Percentiles rank a stretch among this genome's conserved stretches.
Conservation (phyloP, 2,797 vertebrate species). For the Melanotaenia boesemani region DNA sequence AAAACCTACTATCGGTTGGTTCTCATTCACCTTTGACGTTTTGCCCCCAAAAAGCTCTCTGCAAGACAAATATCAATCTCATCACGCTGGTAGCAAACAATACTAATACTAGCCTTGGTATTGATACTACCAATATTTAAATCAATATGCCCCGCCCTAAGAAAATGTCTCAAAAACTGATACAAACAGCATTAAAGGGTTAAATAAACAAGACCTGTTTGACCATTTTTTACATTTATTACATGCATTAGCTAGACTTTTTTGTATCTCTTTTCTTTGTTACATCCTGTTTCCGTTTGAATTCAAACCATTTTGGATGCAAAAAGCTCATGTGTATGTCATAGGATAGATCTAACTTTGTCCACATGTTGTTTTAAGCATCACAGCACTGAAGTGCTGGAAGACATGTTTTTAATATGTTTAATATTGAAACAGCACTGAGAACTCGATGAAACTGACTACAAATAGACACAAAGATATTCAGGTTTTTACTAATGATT, state of each 20-base stretch:
- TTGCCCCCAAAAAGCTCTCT: too few relatives aligned
- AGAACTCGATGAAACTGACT: slow-evolving; percentile 64
- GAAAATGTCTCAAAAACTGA: too few relatives aligned
- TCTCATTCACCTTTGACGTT: too few relatives aligned
- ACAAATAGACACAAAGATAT: slow-evolving; percentile 42
- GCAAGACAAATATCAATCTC: too few relatives aligned
- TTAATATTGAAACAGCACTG: slow-evolving; percentile 27
- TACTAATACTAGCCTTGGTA: too few relatives aligned
- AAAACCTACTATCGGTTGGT: too few relatives aligned
- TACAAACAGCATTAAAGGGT: too few relatives aligned
- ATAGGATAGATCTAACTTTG: background rate
- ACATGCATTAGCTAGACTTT: background rate
- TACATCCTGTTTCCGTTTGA: slow-evolving; percentile 1
- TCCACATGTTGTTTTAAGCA: slow-evolving; percentile 10
- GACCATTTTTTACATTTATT: background rate
- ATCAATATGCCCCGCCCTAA: too few relatives aligned
- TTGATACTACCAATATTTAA: too few relatives aligned
- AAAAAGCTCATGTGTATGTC: background rate
- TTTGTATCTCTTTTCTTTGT: slow-evolving; percentile 14
- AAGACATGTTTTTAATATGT: background rate
- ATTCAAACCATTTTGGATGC: background rate
- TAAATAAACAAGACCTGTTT: slow-evolving; percentile 15
- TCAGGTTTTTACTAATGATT: slow-evolving; percentile 31
- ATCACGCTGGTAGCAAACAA: too few relatives aligned
- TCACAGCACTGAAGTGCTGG: background rate